Evolutionary conservation across 1,140 invertebrate species (phyloP).

Genomic region (Leptonema lineaticorne): DNA sequence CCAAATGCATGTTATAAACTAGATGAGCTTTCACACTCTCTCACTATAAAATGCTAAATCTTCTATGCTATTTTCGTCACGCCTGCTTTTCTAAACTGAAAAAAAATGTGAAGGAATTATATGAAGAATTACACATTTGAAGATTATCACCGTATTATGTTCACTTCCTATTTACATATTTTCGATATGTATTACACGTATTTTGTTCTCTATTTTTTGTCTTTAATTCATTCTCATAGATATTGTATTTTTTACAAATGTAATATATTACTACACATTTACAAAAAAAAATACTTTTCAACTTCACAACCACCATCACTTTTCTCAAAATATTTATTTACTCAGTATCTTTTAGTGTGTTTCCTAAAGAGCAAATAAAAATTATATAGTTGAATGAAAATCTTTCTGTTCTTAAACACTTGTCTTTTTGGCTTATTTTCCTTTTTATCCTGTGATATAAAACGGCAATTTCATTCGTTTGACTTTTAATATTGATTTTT

Average conservation of each 20-base stretch:
- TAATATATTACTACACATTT: background rate
- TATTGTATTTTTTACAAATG: slow-evolving; percentile 9
- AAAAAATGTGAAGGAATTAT: background rate
- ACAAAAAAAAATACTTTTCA: background rate
- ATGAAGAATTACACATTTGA: background rate
- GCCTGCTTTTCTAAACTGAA: slow-evolving; percentile 24
- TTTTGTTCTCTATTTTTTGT: background rate
- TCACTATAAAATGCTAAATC: slow-evolving; percentile 15
- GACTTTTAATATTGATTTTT: too few species aligned
- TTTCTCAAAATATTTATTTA: background rate
- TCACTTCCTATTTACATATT: too few species aligned
- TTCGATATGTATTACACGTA: background rate
- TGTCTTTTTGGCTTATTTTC: background rate
- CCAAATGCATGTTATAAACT: slow-evolving; percentile 28
- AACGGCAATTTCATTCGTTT: too few species aligned
- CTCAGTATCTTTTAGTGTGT: background rate
- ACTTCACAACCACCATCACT: slow-evolving; percentile 30
- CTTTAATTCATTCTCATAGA: background rate
- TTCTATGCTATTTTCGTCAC: slow-evolving; percentile 28
- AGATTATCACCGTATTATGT: too few species aligned
- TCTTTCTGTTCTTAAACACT: background rate
- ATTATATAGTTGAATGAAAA: background rate
- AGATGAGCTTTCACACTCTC: slow-evolving; percentile 30
- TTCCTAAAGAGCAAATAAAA: slow-evolving; percentile 2
- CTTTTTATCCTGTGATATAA: too few species aligned